These are phyloP conservation scores for Redunca redunca DNA, from an alignment of 2,113 vertebrate species.

Conservation along the genomic window DNA sequence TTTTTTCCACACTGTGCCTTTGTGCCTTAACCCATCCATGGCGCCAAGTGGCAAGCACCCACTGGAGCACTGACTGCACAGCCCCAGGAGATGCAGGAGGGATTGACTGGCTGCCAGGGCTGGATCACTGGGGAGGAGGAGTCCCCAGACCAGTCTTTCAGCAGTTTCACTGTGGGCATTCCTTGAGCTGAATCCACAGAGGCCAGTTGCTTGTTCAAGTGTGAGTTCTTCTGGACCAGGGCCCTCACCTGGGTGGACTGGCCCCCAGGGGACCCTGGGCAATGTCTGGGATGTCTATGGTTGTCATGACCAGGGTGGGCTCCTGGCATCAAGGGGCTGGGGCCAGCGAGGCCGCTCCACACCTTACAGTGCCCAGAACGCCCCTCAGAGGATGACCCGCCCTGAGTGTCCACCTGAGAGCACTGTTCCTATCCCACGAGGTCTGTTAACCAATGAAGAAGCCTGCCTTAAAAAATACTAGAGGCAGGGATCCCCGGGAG, in stretches of 20 bases:
- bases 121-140: fast-evolving
- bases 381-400: not conserved
- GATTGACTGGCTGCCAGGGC: not conserved
- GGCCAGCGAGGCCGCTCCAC: not conserved
- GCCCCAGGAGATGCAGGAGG: not conserved
- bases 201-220: too few species aligned
- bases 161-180: fast-evolving
- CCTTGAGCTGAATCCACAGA: not conserved
- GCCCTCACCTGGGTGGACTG: not conserved
- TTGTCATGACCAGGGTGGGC: not conserved
- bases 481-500: not conserved
- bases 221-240: not conserved
- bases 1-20: not conserved
- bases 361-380: not conserved
- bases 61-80: fast-evolving
- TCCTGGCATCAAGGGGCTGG: not conserved
- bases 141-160: not conserved
- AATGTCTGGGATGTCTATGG: not conserved
- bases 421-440: fast-evolving
- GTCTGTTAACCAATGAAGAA: not conserved
- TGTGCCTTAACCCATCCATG: not conserved
- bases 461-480: not conserved
- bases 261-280: not conserved
- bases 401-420: not conserved
- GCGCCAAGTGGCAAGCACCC: not conserved